Evolutionary conservation across 2,888 invertebrate species (phyloP).

Genomic region (Limnephilus rhombicus): DNA sequence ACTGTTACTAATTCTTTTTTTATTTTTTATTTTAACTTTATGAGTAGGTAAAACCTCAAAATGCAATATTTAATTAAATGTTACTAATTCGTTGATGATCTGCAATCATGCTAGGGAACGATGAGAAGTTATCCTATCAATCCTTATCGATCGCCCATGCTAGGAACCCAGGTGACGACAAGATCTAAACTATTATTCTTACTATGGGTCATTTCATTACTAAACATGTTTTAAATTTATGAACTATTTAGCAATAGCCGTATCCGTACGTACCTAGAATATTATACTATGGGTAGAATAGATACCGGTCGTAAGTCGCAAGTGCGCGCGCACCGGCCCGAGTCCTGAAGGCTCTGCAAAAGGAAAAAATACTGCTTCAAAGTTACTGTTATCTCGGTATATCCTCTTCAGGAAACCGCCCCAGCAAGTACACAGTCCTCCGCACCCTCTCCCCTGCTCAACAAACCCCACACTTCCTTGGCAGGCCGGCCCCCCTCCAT

Average conservation of each 20-base stretch:
- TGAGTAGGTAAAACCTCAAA: too few species aligned
- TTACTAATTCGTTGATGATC: too few species aligned
- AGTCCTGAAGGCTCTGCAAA: constrained; percentile 52
- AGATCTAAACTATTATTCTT: too few species aligned
- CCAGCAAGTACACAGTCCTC: constrained; percentile 75
- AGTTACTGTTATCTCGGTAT: constrained; percentile 80
- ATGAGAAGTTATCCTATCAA: too few species aligned
- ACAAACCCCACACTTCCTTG: constrained; percentile 74
- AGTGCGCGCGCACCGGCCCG: constrained; percentile 38
- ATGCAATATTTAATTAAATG: too few species aligned
- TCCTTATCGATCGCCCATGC: too few species aligned
- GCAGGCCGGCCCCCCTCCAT: constrained; percentile 76
- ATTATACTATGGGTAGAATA: background rate
- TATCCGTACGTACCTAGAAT: background rate
- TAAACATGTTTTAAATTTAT: too few species aligned
- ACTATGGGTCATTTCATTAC: too few species aligned
- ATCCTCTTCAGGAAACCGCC: constrained; percentile 74
- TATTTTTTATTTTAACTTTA: too few species aligned
- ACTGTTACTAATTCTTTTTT: too few species aligned
- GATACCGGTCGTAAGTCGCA: background rate
- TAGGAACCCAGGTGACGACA: too few species aligned
- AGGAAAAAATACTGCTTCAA: constrained; percentile 67
- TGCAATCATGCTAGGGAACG: too few species aligned
- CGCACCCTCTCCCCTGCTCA: constrained; percentile 70
- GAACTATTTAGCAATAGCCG: background rate